phyloP scores from a whole-genome alignment of 2,113 vertebrate species.

The Eolophus roseicapilla region DNA sequence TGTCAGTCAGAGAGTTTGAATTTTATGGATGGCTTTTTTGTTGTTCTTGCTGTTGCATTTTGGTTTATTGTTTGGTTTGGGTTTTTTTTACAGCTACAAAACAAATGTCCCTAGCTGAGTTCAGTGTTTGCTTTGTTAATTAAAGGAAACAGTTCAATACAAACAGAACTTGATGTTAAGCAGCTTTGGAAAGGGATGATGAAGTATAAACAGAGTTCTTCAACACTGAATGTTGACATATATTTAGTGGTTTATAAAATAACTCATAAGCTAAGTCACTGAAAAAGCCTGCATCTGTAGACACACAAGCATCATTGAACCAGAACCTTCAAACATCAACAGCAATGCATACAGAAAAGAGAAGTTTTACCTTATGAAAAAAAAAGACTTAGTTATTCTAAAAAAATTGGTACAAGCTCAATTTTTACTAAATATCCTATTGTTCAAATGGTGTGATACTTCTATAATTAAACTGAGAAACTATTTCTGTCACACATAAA shows the following conservation, averaged over 20 bases:
- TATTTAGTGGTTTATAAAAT: background rate
- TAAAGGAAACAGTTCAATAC: background rate
- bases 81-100: background rate
- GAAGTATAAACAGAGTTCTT: background rate
- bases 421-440: background rate
- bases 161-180: background rate
- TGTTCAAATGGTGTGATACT: background rate
- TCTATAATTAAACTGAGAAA: background rate
- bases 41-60: background rate
- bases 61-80: background rate
- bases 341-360: background rate
- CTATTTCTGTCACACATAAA: background rate
- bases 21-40: background rate
- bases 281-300: background rate
- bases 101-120: background rate
- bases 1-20: background rate
- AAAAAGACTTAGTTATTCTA: background rate
- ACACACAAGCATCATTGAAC: background rate
- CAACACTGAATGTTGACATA: background rate
- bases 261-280: background rate
- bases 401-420: background rate
- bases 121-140: background rate
- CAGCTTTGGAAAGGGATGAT: background rate
- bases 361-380: background rate
- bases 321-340: background rate